Conservation (phyloP, 1,140 invertebrate species). For the Euschistus heros region DNA sequence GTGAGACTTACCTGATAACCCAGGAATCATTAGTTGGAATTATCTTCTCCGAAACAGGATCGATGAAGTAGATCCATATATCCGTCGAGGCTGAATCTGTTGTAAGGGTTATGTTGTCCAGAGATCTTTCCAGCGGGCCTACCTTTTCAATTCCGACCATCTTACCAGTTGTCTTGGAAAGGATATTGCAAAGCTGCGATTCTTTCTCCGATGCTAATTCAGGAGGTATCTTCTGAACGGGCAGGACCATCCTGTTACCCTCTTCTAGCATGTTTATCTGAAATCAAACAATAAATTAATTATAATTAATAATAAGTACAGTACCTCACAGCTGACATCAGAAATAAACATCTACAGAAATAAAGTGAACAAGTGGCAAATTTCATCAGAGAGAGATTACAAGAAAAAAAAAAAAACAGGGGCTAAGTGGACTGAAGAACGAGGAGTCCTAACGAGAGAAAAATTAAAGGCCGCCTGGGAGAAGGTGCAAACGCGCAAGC, state of each 20-base stretch:
- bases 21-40: constrained; percentile 55
- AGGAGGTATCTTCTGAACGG: constrained; percentile 60
- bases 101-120: constrained; percentile 59
- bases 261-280: constrained; percentile 54
- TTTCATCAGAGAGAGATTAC: too few relatives aligned
- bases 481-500: too few relatives aligned
- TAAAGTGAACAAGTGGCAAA: too few relatives aligned
- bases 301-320: too few relatives aligned
- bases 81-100: constrained; percentile 64
- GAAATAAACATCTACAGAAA: background rate
- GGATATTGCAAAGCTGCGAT: constrained; percentile 49
- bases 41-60: constrained; percentile 65
- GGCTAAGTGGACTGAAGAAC: too few relatives aligned
- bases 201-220: constrained; percentile 55
- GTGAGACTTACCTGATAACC: constrained; percentile 50
- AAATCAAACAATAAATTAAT: background rate
- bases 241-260: constrained; percentile 62
- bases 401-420: too few relatives aligned
- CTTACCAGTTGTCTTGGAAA: constrained; percentile 62
- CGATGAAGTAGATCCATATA: constrained; percentile 75
- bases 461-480: too few relatives aligned
- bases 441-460: too few relatives aligned
- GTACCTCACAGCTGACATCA: background rate
- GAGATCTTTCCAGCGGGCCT: constrained; percentile 50
- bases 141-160: constrained; percentile 69